These are phyloP conservation scores for Apamea epomidion DNA, from an alignment of 2,888 invertebrate genomes.

Conservation along the genomic window DNA sequence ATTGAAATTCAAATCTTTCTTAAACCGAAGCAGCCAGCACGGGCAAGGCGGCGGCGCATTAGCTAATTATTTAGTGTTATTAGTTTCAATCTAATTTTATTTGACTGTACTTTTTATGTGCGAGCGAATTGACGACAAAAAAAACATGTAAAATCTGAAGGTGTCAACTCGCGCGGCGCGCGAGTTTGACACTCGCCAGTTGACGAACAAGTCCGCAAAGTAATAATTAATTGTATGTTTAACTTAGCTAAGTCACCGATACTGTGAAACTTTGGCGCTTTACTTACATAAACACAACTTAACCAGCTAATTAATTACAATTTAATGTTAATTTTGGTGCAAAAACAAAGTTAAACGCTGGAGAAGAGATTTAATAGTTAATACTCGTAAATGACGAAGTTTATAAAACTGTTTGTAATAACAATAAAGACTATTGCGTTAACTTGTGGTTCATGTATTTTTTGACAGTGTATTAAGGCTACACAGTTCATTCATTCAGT, in stretches of 20 bases:
- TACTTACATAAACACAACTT: conserved; percentile 52
- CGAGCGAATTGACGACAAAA: too few species aligned
- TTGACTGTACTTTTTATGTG: too few species aligned
- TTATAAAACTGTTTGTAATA: conserved; percentile 26
- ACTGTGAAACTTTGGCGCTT: conserved; percentile 43
- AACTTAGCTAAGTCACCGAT: conserved; percentile 39
- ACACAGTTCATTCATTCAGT: too few species aligned
- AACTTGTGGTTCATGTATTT: background rate
- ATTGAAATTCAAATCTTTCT: too few species aligned
- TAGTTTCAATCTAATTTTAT: too few species aligned
- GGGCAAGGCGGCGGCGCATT: too few species aligned
- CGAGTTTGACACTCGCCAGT: too few species aligned
- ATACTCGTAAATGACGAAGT: conserved; percentile 27
- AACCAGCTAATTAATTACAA: conserved; percentile 46
- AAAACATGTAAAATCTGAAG: too few species aligned
- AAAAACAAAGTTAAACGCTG: conserved; percentile 33
- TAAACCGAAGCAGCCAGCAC: too few species aligned
- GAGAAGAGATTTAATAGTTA: conserved; percentile 25
- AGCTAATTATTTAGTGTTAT: too few species aligned
- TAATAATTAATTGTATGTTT: conserved; percentile 52
- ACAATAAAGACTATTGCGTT: background rate
- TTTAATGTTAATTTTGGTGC: conserved; percentile 49
- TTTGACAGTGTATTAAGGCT: background rate
- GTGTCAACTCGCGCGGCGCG: too few species aligned
- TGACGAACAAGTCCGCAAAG: conserved; percentile 14